These are phyloP conservation scores for Melanogrammus aeglefinus DNA, from an alignment of 2,797 vertebrate species.

Conservation along the genomic window DNA sequence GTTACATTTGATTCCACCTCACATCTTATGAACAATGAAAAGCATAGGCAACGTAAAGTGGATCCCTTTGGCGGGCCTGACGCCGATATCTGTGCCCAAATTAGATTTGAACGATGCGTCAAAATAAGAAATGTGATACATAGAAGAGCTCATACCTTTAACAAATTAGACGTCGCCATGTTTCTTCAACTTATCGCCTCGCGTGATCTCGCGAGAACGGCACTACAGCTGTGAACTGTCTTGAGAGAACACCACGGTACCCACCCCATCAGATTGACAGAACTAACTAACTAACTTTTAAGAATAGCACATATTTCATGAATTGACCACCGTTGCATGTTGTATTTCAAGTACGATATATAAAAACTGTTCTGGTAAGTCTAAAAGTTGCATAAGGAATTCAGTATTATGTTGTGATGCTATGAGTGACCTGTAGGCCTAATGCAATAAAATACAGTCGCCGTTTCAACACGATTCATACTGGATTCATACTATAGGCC, in stretches of 20 bases:
- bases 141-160: conserved; percentile 86
- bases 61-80: not conserved
- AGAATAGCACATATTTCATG: not conserved
- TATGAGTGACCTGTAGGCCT: too few relatives aligned
- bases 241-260: not conserved
- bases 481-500: too few relatives aligned
- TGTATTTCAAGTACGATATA: too few relatives aligned
- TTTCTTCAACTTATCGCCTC: conserved; percentile 86
- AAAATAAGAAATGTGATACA: conserved; percentile 43
- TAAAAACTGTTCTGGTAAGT: too few relatives aligned
- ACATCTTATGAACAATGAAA: conserved; percentile 22
- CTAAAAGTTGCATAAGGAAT: too few relatives aligned
- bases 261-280: not conserved
- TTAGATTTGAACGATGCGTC: conserved; percentile 36
- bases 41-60: conserved; percentile 37
- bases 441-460: too few relatives aligned
- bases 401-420: too few relatives aligned
- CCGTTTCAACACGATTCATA: too few relatives aligned
- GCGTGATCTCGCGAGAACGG: conserved; percentile 69
- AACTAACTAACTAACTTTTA: not conserved
- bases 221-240: not conserved
- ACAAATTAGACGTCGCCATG: conserved; percentile 99
- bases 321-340: too few relatives aligned
- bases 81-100: not conserved
- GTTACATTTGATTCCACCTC: not conserved